Conservation (phyloP, 2,113 vertebrate genomes). For the Neotoma lepida region DNA sequence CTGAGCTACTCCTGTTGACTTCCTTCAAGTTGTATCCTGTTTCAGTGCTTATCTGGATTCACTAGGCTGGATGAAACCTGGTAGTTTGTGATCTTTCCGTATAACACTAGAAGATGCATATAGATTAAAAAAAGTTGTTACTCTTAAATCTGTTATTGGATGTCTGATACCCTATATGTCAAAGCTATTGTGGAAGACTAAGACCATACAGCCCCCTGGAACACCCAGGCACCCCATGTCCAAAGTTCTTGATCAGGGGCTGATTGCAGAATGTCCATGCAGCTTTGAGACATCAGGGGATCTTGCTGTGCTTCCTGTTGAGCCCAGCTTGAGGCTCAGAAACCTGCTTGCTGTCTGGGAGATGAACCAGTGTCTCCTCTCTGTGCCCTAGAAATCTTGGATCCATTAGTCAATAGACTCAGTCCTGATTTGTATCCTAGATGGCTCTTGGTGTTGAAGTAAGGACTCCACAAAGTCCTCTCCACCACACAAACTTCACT, state of each 20-base stretch:
- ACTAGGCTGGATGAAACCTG: not conserved
- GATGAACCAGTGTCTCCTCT: not conserved
- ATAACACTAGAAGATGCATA: not conserved
- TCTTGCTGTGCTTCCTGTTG: not conserved
- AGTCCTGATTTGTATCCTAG: not conserved
- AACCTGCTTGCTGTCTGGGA: not conserved
- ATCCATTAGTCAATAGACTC: not conserved
- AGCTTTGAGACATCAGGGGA: not conserved
- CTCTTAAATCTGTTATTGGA: not conserved
- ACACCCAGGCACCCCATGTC: not conserved
- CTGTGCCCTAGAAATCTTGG: not conserved
- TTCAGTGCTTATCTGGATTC: not conserved
- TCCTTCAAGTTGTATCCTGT: not conserved
- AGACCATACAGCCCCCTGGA: not conserved
- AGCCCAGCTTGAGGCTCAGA: not conserved
- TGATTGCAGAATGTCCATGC: not conserved
- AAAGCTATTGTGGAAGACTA: not conserved
- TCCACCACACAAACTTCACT: not conserved
- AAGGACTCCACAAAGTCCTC: not conserved
- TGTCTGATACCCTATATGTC: not conserved
- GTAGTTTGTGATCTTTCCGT: not conserved
- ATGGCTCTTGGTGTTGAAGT: not conserved
- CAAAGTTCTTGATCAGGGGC: not conserved
- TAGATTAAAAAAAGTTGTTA: not conserved
- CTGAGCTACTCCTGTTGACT: not conserved